Evolutionary conservation across 2,797 vertebrate species (phyloP).

Genomic region (Crocidura indochinensis): DNA sequence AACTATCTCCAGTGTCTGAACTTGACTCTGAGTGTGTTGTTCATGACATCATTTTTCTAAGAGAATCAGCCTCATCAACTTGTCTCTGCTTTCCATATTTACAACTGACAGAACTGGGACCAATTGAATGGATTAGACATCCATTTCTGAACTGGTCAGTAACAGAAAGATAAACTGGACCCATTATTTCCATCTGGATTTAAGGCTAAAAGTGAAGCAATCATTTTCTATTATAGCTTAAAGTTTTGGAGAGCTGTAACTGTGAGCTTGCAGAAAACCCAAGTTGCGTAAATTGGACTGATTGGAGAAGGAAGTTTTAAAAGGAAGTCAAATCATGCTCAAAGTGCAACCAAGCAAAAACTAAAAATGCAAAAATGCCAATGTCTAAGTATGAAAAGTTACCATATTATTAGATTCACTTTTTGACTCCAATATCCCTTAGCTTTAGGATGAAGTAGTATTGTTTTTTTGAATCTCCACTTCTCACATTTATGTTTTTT

Average conservation of each 20-base stretch:
- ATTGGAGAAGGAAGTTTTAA: background rate
- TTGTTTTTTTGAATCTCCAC: conserved; percentile 45
- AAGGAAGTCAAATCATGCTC: conserved; percentile 45
- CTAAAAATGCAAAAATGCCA: conserved; percentile 18
- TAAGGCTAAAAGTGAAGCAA: conserved; percentile 26
- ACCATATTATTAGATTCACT: conserved; percentile 24
- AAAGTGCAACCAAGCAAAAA: background rate
- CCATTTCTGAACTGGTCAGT: background rate
- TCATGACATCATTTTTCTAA: background rate
- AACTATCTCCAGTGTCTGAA: background rate
- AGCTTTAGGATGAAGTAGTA: conserved; percentile 33
- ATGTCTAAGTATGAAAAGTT: background rate
- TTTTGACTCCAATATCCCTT: background rate
- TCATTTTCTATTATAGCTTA: background rate
- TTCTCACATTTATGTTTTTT: conserved; percentile 41
- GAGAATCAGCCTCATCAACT: background rate
- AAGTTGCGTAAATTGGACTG: conserved; percentile 4
- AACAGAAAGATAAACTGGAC: background rate
- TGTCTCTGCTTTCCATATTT: background rate
- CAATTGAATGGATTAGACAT: background rate
- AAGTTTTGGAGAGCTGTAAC: conserved; percentile 28
- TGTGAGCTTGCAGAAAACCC: conserved; percentile 5
- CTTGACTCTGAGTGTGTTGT: background rate
- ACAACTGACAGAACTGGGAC: background rate
- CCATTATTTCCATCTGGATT: background rate